A percentile compares a stretch with the other conserved stretches of the same genome.
phyloP scores from a whole-genome alignment of 2,113 vertebrate genomes.

The Galemys pyrenaicus region DNA sequence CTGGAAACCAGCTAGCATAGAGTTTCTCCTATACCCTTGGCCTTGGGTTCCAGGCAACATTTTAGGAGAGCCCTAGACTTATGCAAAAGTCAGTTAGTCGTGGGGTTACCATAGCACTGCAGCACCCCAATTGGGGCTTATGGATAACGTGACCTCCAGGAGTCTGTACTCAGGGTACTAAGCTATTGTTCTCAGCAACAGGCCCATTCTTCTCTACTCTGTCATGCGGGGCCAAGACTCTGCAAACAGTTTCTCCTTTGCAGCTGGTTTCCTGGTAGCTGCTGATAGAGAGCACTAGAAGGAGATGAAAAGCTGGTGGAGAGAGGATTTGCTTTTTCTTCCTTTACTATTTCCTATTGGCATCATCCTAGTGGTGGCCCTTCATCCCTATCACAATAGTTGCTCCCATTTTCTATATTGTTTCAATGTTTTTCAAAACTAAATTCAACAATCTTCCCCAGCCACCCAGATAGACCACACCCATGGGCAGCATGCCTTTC shows the following conservation, averaged over 20 bases:
- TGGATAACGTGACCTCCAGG: background rate
- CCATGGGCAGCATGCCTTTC: background rate
- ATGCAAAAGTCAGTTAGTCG: background rate
- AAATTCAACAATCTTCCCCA: background rate
- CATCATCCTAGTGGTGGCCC: background rate
- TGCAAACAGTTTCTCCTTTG: background rate
- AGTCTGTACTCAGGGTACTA: background rate
- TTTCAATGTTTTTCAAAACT: background rate
- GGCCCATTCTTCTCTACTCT: background rate
- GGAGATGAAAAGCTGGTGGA: background rate
- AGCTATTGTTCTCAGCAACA: background rate
- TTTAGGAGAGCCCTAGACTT: background rate
- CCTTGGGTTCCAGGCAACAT: background rate
- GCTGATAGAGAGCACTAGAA: background rate
- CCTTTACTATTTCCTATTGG: background rate
- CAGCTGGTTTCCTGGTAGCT: background rate
- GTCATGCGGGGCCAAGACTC: fast-evolving
- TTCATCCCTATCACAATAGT: background rate
- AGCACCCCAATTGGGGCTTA: background rate
- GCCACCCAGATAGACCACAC: background rate
- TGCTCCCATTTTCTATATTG: background rate
- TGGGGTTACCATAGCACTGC: background rate
- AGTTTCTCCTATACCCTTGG: background rate
- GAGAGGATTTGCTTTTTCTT: background rate
- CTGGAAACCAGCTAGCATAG: background rate